Base-by-base conservation (phyloP, 1,140 invertebrate species). In the Spodoptera litura region DNA sequence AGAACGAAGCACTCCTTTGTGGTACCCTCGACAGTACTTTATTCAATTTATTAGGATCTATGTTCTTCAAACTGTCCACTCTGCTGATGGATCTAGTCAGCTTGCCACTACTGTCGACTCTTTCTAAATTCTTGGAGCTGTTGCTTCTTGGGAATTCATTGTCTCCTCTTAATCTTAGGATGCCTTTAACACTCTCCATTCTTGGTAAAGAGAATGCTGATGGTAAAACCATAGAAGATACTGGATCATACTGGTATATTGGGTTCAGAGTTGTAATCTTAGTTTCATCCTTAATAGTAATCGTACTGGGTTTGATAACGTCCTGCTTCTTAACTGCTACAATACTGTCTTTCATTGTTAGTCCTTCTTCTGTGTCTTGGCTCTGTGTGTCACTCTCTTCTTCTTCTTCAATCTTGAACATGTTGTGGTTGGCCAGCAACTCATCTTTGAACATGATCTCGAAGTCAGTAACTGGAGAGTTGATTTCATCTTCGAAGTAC, bases 361-460 rank as follows among this genome's bases (percentile, higher is more conserved):
- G 72, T 59, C 93, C 93, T 82, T 94, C 92, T 89, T 93, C 93
- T 13, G 88, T 90, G 13, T 92, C 91, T n/a, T 86, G 87, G 68
- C 89, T 92, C 13, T 84, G 85, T 49, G 76, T 85, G 11, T 92
- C 91, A 31, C 85, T 86, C 85, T 95, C 94, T 82, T 95, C 94
- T 80, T 95, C 94, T 87, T 95, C 94, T 55, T 94, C 94, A 52
- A 95, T 95, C 81, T 95, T 94, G 62, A 94, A 94, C 84, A 95
- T 95, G 51, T 92, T 89, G 61, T 93, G 87, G 49, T 87, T 88
- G 1, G 85, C 79, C 20, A 89, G 73, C 2, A 95, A 88, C 85
- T 95, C 94, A 78, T 95, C 94, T 87, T 95, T 94, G 80, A 95
- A 95, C 94, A 95, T 95, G 5, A 95, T 95, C 87, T 95, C 93